Conservation (phyloP, 2,888 invertebrate species). For the Dryobotodes eremita region DNA sequence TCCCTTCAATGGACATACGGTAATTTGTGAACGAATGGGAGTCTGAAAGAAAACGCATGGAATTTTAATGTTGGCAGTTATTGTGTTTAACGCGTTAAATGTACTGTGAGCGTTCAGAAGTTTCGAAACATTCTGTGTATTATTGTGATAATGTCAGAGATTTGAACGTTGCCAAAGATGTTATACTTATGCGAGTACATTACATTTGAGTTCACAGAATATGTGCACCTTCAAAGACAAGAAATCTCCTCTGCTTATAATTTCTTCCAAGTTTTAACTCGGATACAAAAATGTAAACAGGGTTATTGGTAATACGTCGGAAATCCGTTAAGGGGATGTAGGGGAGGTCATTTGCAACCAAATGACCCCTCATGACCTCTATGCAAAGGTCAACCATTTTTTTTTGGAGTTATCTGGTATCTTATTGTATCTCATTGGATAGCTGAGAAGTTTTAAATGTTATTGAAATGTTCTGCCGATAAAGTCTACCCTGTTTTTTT, state of each 20-base stretch:
- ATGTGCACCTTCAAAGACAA: neutral
- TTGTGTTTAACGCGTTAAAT: conserved; percentile 61
- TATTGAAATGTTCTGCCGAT: no score
- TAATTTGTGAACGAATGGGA: conserved; percentile 75
- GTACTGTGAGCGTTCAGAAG: conserved; percentile 46
- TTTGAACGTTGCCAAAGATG: conserved; percentile 50
- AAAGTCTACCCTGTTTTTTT: no score
- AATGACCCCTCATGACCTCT: no score
- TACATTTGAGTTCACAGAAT: conserved; percentile 11
- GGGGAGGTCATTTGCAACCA: no score
- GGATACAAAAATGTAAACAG: conserved; percentile 18
- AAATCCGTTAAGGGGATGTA: no score
- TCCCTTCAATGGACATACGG: conserved; percentile 68
- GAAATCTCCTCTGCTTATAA: conserved; percentile 20
- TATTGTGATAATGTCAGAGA: conserved; percentile 43
- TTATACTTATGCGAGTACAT: conserved; percentile 7
- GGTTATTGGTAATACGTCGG: no score
- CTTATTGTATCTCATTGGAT: no score
- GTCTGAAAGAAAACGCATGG: conserved; percentile 70
- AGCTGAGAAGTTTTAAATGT: no score
- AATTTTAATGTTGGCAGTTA: conserved; percentile 73
- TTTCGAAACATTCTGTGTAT: conserved; percentile 33
- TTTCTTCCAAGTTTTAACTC: conserved; percentile 38
- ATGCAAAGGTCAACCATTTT: no score
- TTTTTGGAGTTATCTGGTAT: no score